These are phyloP conservation scores for Drosophila setosimentum DNA, from an alignment of 2,888 invertebrate genomes.

Conservation along the genomic window DNA sequence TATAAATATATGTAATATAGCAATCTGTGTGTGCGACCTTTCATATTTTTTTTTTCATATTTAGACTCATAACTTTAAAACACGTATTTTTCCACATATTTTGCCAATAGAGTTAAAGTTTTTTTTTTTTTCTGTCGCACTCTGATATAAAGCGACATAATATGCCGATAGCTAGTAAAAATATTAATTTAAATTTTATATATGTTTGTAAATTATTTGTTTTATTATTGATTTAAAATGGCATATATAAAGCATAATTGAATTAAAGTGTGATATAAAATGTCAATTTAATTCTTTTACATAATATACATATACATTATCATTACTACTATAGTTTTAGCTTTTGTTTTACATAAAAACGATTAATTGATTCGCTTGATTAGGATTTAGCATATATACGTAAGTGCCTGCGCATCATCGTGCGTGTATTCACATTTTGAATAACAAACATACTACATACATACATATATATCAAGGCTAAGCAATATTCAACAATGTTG, in stretches of 20 bases:
- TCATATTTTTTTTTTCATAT: background rate
- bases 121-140: too few species aligned
- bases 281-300: conserved; percentile 16
- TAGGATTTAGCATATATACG: conserved; percentile 16
- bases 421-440: conserved; percentile 8
- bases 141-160: too few species aligned
- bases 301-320: conserved; percentile 25
- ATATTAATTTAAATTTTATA: background rate
- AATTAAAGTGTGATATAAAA: conserved; percentile 5
- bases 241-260: conserved; percentile 38
- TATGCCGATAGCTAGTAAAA: background rate
- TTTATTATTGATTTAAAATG: conserved; percentile 43
- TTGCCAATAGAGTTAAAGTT: background rate
- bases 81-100: background rate
- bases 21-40: background rate
- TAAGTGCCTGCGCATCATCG: conserved; percentile 7
- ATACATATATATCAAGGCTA: conserved; percentile 51
- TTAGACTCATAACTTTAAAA: background rate
- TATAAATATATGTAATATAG: background rate
- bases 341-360: conserved; percentile 27
- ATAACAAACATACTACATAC: conserved; percentile 25
- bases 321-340: conserved; percentile 20
- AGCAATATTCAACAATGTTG: conserved; percentile 73
- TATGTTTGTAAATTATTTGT: conserved; percentile 15
- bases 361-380: conserved; percentile 36